Evolutionary conservation across 2,797 vertebrate species (phyloP), one percentile per base, ranked within the genome.

Genomic region (Labroides dimidiatus): DNA sequence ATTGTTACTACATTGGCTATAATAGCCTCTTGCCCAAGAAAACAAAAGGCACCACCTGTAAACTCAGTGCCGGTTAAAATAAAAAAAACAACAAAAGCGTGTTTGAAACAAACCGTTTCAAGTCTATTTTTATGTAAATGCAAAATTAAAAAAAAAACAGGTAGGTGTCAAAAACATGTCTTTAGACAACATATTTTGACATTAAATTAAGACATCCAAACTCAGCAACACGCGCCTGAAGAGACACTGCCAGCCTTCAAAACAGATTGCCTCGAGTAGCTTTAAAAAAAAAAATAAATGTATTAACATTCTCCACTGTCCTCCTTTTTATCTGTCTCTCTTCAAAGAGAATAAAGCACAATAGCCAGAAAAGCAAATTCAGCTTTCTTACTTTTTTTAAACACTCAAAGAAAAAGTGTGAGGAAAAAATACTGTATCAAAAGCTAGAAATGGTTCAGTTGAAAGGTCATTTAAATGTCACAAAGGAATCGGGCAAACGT

Each of bases 301-400:
- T 39, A 30, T 66, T 61, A 71, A 65, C 64, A 55, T 16, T 10
- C 62, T 17, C 48, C 6, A 24, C 20, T 14, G 6, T 52, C 20
- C 17, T 62, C 24, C 55, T 55, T 77, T 73, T 72, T 59, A 69
- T 81, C 54, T 3, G 3, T 69, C 57, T 64, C 15, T 69, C 71
- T 82, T 84, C 72, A 88, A 78, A 81, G 81, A 75, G 61, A 84
- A 82, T 81, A 68, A 75, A 75, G 69, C 54, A 71, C 49, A 86
- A 72, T 10, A 61, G 41, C 66, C 15, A 17, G 59, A 48, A 78
- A 65, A 59, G 57, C 60, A 23, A 75, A 78, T 51, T 75, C 76
- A 77, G 77, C 65, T 51, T 9, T 14, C 21, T 63, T 61, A 10
- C 16, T 59, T 72, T 75, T 60, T 24, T 24, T 27, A 58, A 45